A percentile compares a stretch with the other conserved stretches of the same genome.
phyloP scores from a whole-genome alignment of 2,888 invertebrate species.

The Nemurella pictetii region DNA sequence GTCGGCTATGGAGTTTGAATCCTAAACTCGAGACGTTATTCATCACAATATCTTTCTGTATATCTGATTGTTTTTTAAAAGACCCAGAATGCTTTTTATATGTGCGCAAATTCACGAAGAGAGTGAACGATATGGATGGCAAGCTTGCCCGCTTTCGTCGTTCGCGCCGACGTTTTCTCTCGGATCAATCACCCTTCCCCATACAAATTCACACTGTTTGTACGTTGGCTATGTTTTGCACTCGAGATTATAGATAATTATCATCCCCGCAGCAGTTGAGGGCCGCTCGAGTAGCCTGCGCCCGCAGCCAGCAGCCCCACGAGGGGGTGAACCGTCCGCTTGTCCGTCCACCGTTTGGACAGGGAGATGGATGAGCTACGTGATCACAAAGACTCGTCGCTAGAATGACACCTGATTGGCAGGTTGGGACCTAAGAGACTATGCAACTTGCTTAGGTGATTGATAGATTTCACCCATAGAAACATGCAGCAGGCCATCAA shows the following conservation, averaged over 20 bases:
- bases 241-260: not conserved
- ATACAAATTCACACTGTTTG: not conserved
- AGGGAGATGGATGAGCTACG: conserved; percentile 36
- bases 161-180: not conserved
- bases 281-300: not conserved
- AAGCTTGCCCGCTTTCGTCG: too few species aligned
- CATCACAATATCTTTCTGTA: too few species aligned
- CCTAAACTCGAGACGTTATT: too few species aligned
- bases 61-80: too few species aligned
- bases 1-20: too few species aligned
- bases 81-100: too few species aligned
- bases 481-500: not conserved
- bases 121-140: too few species aligned
- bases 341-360: conserved; percentile 24
- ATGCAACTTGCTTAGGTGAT: conserved; percentile 32
- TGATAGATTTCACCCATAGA: conserved; percentile 37
- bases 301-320: not conserved
- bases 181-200: not conserved
- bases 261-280: not conserved
- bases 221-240: not conserved
- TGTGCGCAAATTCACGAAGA: too few species aligned
- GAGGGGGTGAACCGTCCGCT: not conserved
- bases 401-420: conserved; percentile 37
- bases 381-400: conserved; percentile 38
- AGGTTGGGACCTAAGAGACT: conserved; percentile 23